Percentiles rank a stretch among this genome's conserved stretches.
These are phyloP conservation scores for Spodoptera littoralis DNA, from an alignment of 2,888 invertebrate species.

Conservation along the genomic window DNA sequence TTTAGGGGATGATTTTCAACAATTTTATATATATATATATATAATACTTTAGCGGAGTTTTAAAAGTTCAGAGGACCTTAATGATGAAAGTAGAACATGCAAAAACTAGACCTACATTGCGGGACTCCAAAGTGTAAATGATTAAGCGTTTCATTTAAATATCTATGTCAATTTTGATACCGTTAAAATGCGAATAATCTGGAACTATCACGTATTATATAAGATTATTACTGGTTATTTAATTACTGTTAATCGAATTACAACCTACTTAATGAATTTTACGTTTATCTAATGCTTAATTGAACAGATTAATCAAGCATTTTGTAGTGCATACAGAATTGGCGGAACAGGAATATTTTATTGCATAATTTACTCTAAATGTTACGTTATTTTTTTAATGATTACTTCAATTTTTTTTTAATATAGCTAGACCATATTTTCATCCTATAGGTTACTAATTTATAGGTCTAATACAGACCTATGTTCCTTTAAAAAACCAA, in stretches of 20 bases:
- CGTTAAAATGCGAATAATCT: constrained; percentile 32
- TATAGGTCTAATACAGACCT: no score
- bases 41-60: no score
- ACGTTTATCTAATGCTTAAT: constrained; percentile 20
- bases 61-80: no score
- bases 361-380: no score
- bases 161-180: constrained; percentile 45
- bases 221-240: constrained; percentile 30
- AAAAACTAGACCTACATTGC: not conserved
- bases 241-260: constrained; percentile 21
- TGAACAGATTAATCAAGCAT: constrained; percentile 10
- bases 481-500: no score
- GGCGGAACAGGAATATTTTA: constrained; percentile 16
- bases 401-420: no score
- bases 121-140: constrained; percentile 39
- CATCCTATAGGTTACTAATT: no score
- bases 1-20: no score
- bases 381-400: no score
- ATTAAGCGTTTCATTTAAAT: constrained; percentile 22
- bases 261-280: constrained; percentile 8
- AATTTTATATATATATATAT: no score
- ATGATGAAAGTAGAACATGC: no score
- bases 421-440: no score
- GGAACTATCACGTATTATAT: constrained; percentile 16
- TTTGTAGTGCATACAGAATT: constrained; percentile 10